Evolutionary conservation across 2,797 vertebrate species (phyloP), one percentile per base, ranked within the genome.

Genomic region (Eulemur albifrons): DNA sequence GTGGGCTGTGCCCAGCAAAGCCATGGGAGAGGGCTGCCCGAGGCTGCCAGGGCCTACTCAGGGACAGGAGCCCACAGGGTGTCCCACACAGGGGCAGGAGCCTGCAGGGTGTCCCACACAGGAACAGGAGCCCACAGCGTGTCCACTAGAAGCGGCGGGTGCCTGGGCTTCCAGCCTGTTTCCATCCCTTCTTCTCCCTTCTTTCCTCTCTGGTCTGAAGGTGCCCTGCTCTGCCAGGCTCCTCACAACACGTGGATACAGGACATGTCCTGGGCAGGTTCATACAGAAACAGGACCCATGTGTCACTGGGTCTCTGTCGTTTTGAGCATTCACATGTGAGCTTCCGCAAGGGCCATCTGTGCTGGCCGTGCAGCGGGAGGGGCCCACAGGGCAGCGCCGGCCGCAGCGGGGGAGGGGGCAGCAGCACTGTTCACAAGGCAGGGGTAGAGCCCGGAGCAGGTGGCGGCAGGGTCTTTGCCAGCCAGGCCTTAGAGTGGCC

Each of bases 231-330:
- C 63, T 15, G 30, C 14, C 61, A 32, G 61, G 7, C 32, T n/a
- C 7, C 63, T 65, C 15, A 15, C 61, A 30, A 17, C 30, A 65
- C 5, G 32, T 65, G 32, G 15, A 4, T 32, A 65, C 63, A 65
- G 32, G 30, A n/a, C 15, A 14, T 17, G 7, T 65, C 32, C 32
- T n/a, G 63, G 63, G 61, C 14, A 65, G 32, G 63, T 9, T n/a
- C 15, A 32, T 18, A 32, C 61, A 32, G 30, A 59, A 59, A 17
- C 14, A 65, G 63, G 32, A 11, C 30, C 30, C 8, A 5, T 1
- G 9, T 3, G 45, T 20, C 32, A 20, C 48, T 32, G 48, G 15
- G 48, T 21, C 6, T 35, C 3, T 23, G 32, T 5, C 0, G 4
- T n/a, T 27, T 15, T 1, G 12, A 2, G 6, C 5, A 1, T 25